Evolutionary conservation across 2,797 vertebrate genomes (phyloP), one percentile per base, ranked within the genome.

Genomic region (Ceryle rudis): DNA sequence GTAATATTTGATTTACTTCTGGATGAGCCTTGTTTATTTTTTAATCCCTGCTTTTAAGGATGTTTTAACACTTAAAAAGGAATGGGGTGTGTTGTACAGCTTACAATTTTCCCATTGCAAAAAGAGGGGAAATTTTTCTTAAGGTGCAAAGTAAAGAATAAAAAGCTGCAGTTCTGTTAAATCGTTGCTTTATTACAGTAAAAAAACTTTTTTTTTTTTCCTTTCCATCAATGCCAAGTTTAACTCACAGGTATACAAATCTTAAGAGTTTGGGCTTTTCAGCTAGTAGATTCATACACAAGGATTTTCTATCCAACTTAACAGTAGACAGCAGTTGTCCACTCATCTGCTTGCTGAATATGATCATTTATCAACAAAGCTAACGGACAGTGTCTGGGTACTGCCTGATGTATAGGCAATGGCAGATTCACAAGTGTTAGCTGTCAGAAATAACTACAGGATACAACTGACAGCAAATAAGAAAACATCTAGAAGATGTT

Each of bases 271-370:
- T 11, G 1, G 21, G 15, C 11, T 87, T 91, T 77, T 93, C 60
- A 44, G 22, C 42, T 87, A 46, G 23, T 54, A 55, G 41, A 81
- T 65, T 31, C 20, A 41, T 12, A 33, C 4, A 44, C 5, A 28
- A 85, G 60, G 5, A n/a, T 77, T 69, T 92, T 81, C 49, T 41
- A 17, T 39, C 55, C 21, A 80, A 37, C 77, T 77, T 77, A 84
- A 58, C 25, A 89, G 20, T 14, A 61, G 74, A 61, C 7, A 57
- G 15, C 17, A 44, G 57, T 21, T n/a, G 12, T 70, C 35, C 22
- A 66, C 1, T 84, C 9, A 0, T 62, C 42, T 71, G 6, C 60
- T 75, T 78, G 42, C 41, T 55, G 47, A 77, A 70, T 41, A 19
- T 9, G 47, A 52, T 37, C 2, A 60, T 67, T 79, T 81, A 52